Evolutionary conservation across 2,888 invertebrate genomes (phyloP).

Genomic region (Drosophila recens): DNA sequence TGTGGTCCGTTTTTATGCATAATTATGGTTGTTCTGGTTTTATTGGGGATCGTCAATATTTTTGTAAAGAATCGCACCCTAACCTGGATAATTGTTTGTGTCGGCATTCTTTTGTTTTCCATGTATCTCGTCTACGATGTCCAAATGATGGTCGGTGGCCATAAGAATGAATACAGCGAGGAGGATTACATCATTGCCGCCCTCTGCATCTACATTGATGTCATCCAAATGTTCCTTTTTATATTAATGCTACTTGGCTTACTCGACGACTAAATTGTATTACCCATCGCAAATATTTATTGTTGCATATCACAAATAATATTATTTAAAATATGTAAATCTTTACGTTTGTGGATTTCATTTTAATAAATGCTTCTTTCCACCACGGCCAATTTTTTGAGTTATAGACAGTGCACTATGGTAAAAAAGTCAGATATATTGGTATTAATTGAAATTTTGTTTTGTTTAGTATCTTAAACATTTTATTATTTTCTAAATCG

Average conservation of each 20-base stretch:
- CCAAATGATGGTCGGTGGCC: conserved; percentile 53
- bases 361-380: neutral
- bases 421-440: too few species aligned
- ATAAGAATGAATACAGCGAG: conserved; percentile 26
- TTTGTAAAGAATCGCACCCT: conserved; percentile 4
- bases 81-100: neutral
- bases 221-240: conserved; percentile 40
- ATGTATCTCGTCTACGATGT: conserved; percentile 47
- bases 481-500: too few species aligned
- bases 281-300: neutral
- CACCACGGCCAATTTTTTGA: too few species aligned
- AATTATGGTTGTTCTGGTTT: neutral
- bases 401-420: too few species aligned
- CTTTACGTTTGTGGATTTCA: neutral
- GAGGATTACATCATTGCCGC: conserved; percentile 66
- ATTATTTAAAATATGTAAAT: neutral
- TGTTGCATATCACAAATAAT: neutral
- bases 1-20: conserved; percentile 35
- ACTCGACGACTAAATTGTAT: conserved; percentile 12
- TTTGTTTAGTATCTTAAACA: too few species aligned
- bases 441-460: too few species aligned
- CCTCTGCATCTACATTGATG: conserved; percentile 52
- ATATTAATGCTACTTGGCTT: conserved; percentile 51
- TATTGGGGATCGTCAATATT: neutral
- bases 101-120: conserved; percentile 26